Conservation (phyloP, 30 jellyfish, hydroid and myxozoan species). For the Cassiopea andromeda region DNA sequence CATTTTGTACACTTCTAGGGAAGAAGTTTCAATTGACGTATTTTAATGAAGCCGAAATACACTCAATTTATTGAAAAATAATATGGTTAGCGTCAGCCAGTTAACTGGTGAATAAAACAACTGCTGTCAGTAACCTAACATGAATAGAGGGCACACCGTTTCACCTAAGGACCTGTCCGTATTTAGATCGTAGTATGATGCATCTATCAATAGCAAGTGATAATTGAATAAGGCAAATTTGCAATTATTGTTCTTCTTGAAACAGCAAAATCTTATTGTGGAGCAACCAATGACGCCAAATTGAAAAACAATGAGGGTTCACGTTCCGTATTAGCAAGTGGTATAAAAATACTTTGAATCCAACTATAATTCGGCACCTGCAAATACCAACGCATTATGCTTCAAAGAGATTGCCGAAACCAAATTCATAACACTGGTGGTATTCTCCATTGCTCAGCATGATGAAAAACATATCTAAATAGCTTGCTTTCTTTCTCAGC, state of each 20-base stretch:
- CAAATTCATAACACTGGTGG: background rate
- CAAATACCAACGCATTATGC: conserved; percentile 26
- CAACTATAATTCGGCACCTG: conserved; percentile 34
- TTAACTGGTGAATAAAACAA: too few relatives aligned
- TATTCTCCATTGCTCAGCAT: background rate
- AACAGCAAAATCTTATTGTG: background rate
- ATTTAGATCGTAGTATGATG: background rate
- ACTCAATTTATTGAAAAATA: too few relatives aligned
- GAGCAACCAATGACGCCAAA: conserved; percentile 13
- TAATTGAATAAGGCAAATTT: background rate
- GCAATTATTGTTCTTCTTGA: background rate
- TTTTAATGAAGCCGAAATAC: too few relatives aligned
- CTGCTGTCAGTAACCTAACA: too few relatives aligned
- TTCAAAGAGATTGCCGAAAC: conserved; percentile 28
- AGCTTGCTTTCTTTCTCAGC: too few relatives aligned
- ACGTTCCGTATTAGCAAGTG: background rate
- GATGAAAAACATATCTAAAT: background rate
- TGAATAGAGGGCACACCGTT: background rate
- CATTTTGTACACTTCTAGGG: too few relatives aligned
- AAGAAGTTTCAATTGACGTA: too few relatives aligned
- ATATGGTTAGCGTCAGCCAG: too few relatives aligned
- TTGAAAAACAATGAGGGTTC: conserved; percentile 9
- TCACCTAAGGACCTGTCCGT: background rate
- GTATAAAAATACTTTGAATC: background rate
- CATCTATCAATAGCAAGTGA: background rate